Percentiles rank a stretch among this genome's conserved stretches.
phyloP scores from a whole-genome alignment of 1,140 invertebrate genomes.

The Psilanteris sp. region DNA sequence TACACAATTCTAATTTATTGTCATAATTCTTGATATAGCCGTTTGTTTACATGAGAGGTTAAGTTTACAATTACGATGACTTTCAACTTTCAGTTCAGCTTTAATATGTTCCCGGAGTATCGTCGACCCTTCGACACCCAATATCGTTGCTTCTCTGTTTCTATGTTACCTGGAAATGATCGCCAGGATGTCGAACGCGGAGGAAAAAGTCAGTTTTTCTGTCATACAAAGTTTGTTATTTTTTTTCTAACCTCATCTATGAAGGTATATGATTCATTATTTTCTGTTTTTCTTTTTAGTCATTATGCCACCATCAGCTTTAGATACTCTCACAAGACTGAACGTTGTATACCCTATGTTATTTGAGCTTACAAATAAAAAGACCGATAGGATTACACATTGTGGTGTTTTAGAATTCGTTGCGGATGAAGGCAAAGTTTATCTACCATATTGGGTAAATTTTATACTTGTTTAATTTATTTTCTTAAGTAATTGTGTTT shows the following conservation, averaged over 20 bases:
- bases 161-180: constrained; percentile 96
- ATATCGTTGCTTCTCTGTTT: constrained; percentile 95
- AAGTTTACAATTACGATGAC: constrained; percentile 54
- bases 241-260: constrained; percentile 36
- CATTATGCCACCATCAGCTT: constrained; percentile 97
- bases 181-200: constrained; percentile 97
- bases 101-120: constrained; percentile 91
- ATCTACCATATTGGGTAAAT: constrained; percentile 95
- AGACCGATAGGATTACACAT: constrained; percentile 92
- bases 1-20: no score
- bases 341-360: constrained; percentile 99
- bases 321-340: constrained; percentile 94
- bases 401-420: constrained; percentile 99
- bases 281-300: constrained; percentile 82
- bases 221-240: constrained; percentile 1
- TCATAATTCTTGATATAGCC: constrained; percentile 3
- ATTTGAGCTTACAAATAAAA: constrained; percentile 96
- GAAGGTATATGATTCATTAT: no score
- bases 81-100: constrained; percentile 85
- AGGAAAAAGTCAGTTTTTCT: constrained; percentile 91
- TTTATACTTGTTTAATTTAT: no score
- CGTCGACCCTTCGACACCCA: constrained; percentile 89
- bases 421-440: constrained; percentile 98
- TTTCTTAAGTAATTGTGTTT: no score
- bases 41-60: constrained; percentile 25